A percentile compares a stretch with the other conserved stretches of the same genome.
phyloP scores from a whole-genome alignment of 2,888 invertebrate genomes.

The Nebria salina region DNA sequence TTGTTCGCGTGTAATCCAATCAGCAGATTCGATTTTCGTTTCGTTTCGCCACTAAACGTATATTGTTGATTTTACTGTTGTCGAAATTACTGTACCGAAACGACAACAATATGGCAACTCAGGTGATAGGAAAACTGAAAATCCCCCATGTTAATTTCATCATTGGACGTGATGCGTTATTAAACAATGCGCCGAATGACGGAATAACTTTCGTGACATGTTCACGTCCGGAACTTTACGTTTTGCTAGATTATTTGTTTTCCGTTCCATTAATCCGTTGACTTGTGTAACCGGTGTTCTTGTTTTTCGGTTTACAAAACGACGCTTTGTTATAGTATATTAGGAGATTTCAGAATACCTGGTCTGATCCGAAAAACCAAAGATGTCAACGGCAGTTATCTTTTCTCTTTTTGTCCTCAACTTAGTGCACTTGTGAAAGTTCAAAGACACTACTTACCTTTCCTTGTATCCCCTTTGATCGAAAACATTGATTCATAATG shows the following conservation, averaged over 20 bases:
- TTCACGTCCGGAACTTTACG: background rate
- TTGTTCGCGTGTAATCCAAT: conserved; percentile 28
- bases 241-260: background rate
- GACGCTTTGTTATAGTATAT: too few species aligned
- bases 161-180: background rate
- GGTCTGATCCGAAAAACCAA: too few species aligned
- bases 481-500: conserved; percentile 90
- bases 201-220: background rate
- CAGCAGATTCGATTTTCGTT: background rate
- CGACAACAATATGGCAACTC: background rate
- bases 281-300: background rate
- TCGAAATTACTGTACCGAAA: background rate
- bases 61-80: conserved; percentile 7
- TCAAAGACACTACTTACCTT: conserved; percentile 70
- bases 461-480: conserved; percentile 76
- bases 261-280: background rate
- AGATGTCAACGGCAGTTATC: background rate
- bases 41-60: background rate
- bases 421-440: background rate
- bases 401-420: background rate
- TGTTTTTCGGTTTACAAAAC: too few species aligned
- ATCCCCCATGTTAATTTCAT: background rate
- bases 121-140: background rate
- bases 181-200: background rate
- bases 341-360: too few species aligned